Evolutionary conservation across 2,888 invertebrate genomes (phyloP).

Genomic region (Microctonus hyperodae): DNA sequence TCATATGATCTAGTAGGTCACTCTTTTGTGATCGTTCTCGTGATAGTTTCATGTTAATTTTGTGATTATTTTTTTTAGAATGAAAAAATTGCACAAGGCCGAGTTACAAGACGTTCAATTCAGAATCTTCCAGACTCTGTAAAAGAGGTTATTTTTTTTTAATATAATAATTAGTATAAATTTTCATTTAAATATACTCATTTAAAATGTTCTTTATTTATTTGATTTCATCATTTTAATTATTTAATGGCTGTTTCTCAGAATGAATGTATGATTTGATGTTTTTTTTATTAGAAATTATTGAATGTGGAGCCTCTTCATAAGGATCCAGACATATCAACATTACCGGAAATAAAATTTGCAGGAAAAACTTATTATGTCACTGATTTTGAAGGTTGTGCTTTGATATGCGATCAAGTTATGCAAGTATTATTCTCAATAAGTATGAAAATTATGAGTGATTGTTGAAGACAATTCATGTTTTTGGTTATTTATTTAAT

Average conservation of each 20-base stretch:
- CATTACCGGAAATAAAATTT: constrained; percentile 48
- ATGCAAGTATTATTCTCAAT: constrained; percentile 45
- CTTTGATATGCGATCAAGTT: constrained; percentile 53
- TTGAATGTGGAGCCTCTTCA: constrained; percentile 29
- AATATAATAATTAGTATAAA: constrained; percentile 4
- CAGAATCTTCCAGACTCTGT: constrained; percentile 42
- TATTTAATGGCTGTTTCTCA: too few relatives aligned
- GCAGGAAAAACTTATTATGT: constrained; percentile 50
- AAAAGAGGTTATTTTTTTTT: constrained; percentile 40
- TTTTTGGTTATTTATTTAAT: not conserved
- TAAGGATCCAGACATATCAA: constrained; percentile 37
- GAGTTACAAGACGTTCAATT: constrained; percentile 41
- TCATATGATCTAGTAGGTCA: constrained; percentile 2
- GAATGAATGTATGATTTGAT: constrained; percentile 1
- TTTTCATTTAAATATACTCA: too few relatives aligned
- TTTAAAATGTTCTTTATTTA: too few relatives aligned
- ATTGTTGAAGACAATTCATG: not conserved
- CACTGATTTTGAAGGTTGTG: constrained; percentile 52
- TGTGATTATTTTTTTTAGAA: constrained; percentile 26
- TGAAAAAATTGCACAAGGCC: constrained; percentile 20
- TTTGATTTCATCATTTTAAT: too few relatives aligned
- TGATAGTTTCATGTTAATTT: not conserved
- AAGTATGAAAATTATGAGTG: constrained; percentile 9
- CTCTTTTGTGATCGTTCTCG: not conserved
- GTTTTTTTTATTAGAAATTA: constrained; percentile 35